Evolutionary conservation across 2,888 invertebrate species (phyloP), one percentile per base, ranked within the genome.

Genomic region (Lobophora halterata): DNA sequence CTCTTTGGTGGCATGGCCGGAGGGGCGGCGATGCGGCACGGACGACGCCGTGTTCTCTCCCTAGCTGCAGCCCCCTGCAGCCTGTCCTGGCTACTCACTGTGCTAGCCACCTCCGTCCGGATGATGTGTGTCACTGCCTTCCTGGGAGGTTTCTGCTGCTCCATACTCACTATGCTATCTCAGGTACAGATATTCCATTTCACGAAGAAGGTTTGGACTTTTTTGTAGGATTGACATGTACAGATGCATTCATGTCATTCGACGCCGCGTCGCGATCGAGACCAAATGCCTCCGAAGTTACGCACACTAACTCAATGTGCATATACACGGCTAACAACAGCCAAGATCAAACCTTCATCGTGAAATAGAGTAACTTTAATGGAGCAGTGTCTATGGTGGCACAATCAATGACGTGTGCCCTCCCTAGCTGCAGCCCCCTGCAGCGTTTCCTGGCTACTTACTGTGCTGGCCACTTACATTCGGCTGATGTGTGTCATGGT

Each of bases 81-180:
- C 26, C 85, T 92, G 1, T 93, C 95, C 37, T 97, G 96, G 96
- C 82, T 95, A 32, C 85, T 94, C 14, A 95, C 96, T 0, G 93
- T 93, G 1, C 89, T 93, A 44, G 93, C 95, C 6, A 92, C 91
- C 19, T 92, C 92, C 24, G 93, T 95, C 4, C 90, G 93, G 61
- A 90, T 94, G 80, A 93, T 97, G 89, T 95, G 94, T 77, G 88
- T 93, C 56, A 95, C 96, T 0, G 93, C 97, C 34, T 94, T 96
- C 68, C 77, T 95, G 39, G 95, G 95, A 24, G 97, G 97, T 0
- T 91, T 94, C 65, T 94, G 94, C 75, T 92, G 93, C 58, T 93
- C 93, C 6, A 91, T 95, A 60, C 90, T 93, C 17, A 92, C 93
- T 7, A 92, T 95, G 80, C 89, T 93, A 17, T 93, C 93, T 44